These are phyloP conservation scores for Spilarctia lutea DNA, from an alignment of 2,888 invertebrate species.

Conservation along the genomic window DNA sequence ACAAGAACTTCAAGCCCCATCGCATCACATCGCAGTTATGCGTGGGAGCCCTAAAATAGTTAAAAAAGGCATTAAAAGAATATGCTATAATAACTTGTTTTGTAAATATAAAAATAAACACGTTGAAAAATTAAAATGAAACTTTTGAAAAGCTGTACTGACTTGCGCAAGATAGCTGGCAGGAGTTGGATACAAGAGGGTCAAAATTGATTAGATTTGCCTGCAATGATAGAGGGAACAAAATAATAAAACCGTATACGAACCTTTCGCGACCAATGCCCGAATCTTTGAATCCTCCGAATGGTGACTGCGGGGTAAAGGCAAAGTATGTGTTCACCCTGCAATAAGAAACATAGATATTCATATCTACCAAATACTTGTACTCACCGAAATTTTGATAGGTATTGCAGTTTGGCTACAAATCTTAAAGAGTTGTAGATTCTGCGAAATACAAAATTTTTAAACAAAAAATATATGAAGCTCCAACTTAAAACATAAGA, in stretches of 20 bases:
- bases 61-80: not conserved
- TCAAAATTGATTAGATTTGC: too few species aligned
- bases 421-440: not conserved
- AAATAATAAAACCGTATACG: constrained; percentile 34
- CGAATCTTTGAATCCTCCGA: constrained; percentile 95
- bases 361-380: too few species aligned
- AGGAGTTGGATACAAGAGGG: too few species aligned
- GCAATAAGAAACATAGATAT: constrained; percentile 26
- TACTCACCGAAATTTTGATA: not conserved
- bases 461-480: not conserved
- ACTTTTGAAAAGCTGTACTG: too few species aligned
- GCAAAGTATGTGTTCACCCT: constrained; percentile 87
- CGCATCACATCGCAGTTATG: too few species aligned
- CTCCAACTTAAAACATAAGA: not conserved
- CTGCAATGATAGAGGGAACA: not conserved
- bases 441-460: too few species aligned
- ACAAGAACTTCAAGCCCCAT: too few species aligned
- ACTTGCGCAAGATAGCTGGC: too few species aligned
- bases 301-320: constrained; percentile 90
- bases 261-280: constrained; percentile 88
- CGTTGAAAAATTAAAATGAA: too few species aligned
- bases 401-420: not conserved
- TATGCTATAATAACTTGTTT: not conserved
- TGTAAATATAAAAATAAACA: too few species aligned
- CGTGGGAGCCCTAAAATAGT: too few species aligned